These are phyloP conservation scores for Thalassophryne amazonica DNA, from an alignment of 2,797 vertebrate genomes.

Conservation along the genomic window DNA sequence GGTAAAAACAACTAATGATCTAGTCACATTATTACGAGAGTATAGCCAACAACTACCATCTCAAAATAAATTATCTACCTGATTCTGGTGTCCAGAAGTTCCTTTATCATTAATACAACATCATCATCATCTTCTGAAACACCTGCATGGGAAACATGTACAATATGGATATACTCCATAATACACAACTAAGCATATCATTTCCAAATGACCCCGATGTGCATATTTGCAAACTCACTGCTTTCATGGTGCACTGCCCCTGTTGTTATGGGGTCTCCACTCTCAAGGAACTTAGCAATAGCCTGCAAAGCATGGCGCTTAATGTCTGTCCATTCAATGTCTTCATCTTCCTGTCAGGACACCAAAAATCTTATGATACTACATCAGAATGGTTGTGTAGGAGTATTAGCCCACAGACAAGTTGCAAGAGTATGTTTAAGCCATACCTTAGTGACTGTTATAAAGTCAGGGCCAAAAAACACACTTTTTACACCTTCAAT, in stretches of 20 bases:
- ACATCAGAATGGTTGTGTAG: background rate
- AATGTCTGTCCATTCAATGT: conserved; percentile 78
- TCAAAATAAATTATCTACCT: too few species aligned
- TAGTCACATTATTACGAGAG: too few species aligned
- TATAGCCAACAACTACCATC: too few species aligned
- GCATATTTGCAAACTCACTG: conserved; percentile 65
- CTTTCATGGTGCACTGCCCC: conserved; percentile 72
- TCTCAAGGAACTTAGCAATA: conserved; percentile 78
- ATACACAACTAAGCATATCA: background rate
- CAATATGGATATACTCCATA: background rate
- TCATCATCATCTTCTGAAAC: conserved; percentile 82
- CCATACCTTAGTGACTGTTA: conserved; percentile 83
- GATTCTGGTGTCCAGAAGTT: conserved; percentile 83
- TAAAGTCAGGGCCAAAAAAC: conserved; percentile 85
- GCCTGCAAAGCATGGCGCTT: conserved; percentile 69
- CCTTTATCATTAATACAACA: conserved; percentile 82
- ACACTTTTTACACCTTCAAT: conserved; percentile 84
- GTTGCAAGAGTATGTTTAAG: background rate
- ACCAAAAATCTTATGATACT: conserved; percentile 1
- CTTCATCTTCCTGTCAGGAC: conserved; percentile 70
- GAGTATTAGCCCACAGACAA: background rate
- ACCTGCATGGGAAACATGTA: conserved; percentile 51
- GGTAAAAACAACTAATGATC: too few species aligned
- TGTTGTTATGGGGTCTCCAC: conserved; percentile 73
- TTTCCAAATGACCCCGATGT: background rate